These are phyloP conservation scores for Dasypolia templi DNA, from an alignment of 2,888 invertebrate species.

Conservation along the genomic window DNA sequence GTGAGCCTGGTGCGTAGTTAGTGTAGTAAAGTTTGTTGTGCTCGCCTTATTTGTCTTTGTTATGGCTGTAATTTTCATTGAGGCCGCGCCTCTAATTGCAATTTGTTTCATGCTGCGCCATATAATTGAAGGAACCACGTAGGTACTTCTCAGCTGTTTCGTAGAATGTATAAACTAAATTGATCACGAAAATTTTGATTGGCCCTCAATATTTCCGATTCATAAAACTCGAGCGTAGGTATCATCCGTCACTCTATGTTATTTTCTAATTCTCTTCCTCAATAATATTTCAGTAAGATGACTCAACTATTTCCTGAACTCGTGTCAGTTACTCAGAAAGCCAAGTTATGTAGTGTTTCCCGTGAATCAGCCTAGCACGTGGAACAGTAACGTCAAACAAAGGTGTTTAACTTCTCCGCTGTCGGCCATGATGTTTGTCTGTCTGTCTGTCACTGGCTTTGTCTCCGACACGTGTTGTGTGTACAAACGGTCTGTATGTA, in stretches of 20 bases:
- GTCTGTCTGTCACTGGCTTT: constrained; percentile 51
- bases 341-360: constrained; percentile 33
- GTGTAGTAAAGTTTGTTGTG: constrained; percentile 5
- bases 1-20: background rate
- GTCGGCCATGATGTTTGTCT: constrained; percentile 26
- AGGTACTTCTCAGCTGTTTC: background rate
- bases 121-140: background rate
- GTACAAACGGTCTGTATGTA: background rate
- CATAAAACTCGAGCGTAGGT: background rate
- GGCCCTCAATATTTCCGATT: background rate
- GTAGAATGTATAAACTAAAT: background rate
- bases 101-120: background rate
- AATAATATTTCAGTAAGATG: background rate
- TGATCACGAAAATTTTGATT: background rate
- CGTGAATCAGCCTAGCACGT: constrained; percentile 54
- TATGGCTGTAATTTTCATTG: constrained; percentile 1
- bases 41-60: background rate
- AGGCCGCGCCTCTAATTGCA: constrained; percentile 10
- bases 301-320: constrained; percentile 22
- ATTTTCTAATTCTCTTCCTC: constrained; percentile 16
- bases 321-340: constrained; percentile 38
- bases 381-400: constrained; percentile 57
- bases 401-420: constrained; percentile 52
- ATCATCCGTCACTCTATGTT: background rate
- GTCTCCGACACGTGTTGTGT: constrained; percentile 41